Evolutionary conservation across 2,113 vertebrate genomes (phyloP), one percentile per base, ranked within the genome.

Genomic region (Dasyornis broadbenti): DNA sequence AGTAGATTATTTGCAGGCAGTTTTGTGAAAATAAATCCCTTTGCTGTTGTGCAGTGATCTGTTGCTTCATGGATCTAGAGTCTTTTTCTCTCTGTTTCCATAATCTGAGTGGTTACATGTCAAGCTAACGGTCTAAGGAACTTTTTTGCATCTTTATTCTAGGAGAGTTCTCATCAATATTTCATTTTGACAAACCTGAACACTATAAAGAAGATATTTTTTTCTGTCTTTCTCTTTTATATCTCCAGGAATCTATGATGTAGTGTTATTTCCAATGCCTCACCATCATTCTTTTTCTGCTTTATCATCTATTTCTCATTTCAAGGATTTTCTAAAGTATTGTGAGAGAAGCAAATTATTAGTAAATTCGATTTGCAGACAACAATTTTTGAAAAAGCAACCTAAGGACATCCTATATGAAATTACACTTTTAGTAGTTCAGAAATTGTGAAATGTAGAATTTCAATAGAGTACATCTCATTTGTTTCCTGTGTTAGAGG

Each of bases 321-420:
- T 93, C 70, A 94, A 73, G 52, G 69, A 69, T 89, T 96, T 96
- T 89, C 56, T 96, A 52, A 82, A 93, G 56, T 82, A 92, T 92
- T 75, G 60, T 72, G 64, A 81, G 56, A 75, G 49, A 95, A 89
- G 65, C 16, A 96, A 87, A 95, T 94, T 92, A 91, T 92, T 85
- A 86, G 49, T 78, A 96, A 95, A 97, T 93, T 92, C 89, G 91
- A 68, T 95, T 96, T 96, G 24, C 65, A 94, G 82, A 77, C 79
- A 95, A 79, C 65, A 87, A 13, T 83, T 96, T 94, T 93, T 77
- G 3, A 83, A 83, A 94, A 83, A 89, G 18, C 26, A 83, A 33
- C 89, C 90, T 91, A 66, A 89, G 63, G 82, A 64, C 71, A 95
- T 89, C 27, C 15, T 85, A 22, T 86, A 92, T 77, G 52, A 91